These are phyloP conservation scores for Andrena camellia DNA, from an alignment of 2,888 invertebrate genomes.

Conservation along the genomic window DNA sequence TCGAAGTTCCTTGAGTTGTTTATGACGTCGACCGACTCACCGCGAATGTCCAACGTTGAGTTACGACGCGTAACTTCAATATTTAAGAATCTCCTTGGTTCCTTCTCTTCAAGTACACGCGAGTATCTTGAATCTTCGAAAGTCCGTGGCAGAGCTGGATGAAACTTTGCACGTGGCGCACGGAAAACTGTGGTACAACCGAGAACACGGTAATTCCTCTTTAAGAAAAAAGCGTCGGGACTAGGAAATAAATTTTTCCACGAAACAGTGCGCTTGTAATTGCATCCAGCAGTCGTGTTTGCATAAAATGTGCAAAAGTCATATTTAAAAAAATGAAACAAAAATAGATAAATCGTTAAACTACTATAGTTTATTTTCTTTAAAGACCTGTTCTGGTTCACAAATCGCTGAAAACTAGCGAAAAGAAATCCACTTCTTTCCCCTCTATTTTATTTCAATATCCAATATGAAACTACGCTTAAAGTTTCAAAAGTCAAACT, in stretches of 20 bases:
- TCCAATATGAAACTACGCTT: too few species aligned
- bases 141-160: not conserved
- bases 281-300: not conserved
- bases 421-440: too few species aligned
- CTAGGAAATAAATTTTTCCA: too few species aligned
- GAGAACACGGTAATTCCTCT: not conserved
- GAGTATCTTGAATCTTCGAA: slow-evolving; percentile 31
- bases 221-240: slow-evolving; percentile 29
- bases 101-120: slow-evolving; percentile 32
- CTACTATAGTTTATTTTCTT: not conserved
- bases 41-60: slow-evolving; percentile 53
- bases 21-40: slow-evolving; percentile 70
- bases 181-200: not conserved
- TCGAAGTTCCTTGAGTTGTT: slow-evolving; percentile 84
- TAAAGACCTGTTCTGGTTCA: not conserved
- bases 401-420: not conserved
- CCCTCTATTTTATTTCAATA: too few species aligned
- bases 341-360: not conserved
- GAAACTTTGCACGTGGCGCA: slow-evolving; percentile 5
- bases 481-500: too few species aligned
- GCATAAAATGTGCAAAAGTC: too few species aligned
- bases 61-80: slow-evolving; percentile 62
- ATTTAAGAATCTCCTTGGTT: slow-evolving; percentile 54
- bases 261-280: not conserved
- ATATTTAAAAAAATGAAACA: not conserved